Conservation (phyloP, 2,888 invertebrate species). For the Erpobdella octoculata region DNA sequence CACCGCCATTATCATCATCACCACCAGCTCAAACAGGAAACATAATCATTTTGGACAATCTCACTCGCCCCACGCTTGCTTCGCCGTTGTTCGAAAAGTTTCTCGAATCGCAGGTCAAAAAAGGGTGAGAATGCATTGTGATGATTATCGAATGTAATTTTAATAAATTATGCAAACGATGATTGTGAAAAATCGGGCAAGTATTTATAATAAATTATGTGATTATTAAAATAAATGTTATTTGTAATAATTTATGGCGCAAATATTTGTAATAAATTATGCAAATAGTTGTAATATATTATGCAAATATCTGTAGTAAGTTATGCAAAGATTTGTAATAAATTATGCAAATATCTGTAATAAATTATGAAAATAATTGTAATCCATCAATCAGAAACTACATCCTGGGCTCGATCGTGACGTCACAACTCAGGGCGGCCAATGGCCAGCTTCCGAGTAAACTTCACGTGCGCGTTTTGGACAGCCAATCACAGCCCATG, state of each 20-base stretch:
- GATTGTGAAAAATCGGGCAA: too few species aligned
- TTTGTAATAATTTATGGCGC: too few species aligned
- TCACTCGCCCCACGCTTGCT: background rate
- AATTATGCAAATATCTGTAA: background rate
- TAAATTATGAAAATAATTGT: background rate
- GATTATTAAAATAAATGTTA: too few species aligned
- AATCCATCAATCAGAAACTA: background rate
- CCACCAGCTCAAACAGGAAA: background rate
- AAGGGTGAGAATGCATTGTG: too few species aligned
- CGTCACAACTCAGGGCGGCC: background rate
- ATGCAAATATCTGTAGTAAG: too few species aligned
- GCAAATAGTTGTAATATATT: too few species aligned
- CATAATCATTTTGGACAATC: constrained; percentile 6
- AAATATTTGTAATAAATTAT: too few species aligned
- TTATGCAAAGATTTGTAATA: too few species aligned
- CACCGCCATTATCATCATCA: background rate
- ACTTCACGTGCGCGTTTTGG: background rate
- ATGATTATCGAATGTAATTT: too few species aligned
- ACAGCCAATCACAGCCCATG: background rate
- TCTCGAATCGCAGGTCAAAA: background rate
- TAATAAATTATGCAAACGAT: too few species aligned
- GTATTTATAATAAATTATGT: too few species aligned
- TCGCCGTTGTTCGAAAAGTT: background rate
- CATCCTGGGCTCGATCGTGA: background rate
- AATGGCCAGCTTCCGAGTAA: background rate